Percentiles rank a stretch among this genome's conserved stretches.
Conservation (phyloP, 2,113 vertebrate species). For the Pardalotus punctatus region DNA sequence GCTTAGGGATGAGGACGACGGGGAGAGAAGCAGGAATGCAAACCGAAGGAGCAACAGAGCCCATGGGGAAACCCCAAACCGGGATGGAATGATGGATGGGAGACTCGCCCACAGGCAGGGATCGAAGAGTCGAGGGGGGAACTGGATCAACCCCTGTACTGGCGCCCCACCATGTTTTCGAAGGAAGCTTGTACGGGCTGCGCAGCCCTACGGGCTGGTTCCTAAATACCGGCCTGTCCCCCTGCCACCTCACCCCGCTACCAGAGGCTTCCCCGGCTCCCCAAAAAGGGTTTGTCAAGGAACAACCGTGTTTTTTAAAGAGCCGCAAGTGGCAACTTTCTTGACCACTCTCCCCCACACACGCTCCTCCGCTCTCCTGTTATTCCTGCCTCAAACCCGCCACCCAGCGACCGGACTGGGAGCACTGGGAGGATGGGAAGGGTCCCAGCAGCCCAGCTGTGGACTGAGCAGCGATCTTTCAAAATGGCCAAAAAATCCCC, state of each 20-base stretch:
- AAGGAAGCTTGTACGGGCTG: neutral
- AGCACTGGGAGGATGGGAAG: neutral
- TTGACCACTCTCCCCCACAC: neutral
- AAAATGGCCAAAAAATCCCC: neutral
- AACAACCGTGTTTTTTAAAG: neutral
- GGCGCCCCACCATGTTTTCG: neutral
- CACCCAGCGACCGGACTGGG: constrained; percentile 38
- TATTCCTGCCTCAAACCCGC: constrained; percentile 63
- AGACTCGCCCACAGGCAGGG: neutral
- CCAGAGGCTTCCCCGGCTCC: neutral
- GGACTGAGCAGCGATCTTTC: neutral
- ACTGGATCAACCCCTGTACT: neutral
- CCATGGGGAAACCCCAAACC: neutral
- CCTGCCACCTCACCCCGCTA: neutral
- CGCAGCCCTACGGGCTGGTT: neutral
- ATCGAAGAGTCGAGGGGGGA: neutral
- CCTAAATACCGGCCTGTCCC: neutral
- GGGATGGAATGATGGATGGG: neutral
- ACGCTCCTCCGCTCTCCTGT: neutral
- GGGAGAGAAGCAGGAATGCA: neutral
- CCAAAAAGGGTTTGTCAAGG: neutral
- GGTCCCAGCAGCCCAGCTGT: constrained; percentile 16
- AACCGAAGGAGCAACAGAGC: neutral
- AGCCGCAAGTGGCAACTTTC: neutral
- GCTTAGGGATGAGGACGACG: neutral